Percentiles rank a stretch among this genome's conserved stretches.
Conservation (phyloP, 1,140 invertebrate species). For the Drosophila mauritiana region DNA sequence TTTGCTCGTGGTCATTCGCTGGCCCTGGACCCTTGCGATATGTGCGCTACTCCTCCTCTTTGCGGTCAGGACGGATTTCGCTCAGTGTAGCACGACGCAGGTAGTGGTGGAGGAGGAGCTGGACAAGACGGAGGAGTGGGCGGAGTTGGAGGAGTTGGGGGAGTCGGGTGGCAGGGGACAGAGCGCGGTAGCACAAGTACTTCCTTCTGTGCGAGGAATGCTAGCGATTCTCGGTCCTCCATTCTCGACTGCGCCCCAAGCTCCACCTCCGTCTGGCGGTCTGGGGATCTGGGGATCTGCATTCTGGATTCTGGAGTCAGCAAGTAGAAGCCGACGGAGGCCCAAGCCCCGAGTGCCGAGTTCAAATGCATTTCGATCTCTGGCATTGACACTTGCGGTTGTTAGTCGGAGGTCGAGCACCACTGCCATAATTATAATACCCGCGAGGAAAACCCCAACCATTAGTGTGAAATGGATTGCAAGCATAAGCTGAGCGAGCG, state of each 20-base stretch:
- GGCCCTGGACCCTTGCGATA: constrained; percentile 71
- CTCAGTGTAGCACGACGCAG: constrained; percentile 45
- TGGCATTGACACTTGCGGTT: constrained; percentile 41
- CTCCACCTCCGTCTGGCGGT: constrained; percentile 71
- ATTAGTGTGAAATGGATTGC: not conserved
- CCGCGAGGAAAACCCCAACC: not conserved
- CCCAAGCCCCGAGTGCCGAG: constrained; percentile 3
- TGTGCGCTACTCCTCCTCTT: constrained; percentile 84
- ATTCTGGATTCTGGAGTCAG: too few species aligned
- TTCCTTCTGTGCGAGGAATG: constrained; percentile 56
- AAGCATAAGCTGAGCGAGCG: not conserved
- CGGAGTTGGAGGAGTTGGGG: not conserved
- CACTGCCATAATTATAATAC: constrained; percentile 23
- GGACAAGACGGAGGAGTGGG: constrained; percentile 12
- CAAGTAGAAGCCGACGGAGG: constrained; percentile 18
- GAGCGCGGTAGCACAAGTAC: constrained; percentile 64
- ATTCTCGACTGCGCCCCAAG: constrained; percentile 60
- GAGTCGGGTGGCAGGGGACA: constrained; percentile 20
- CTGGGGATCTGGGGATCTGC: constrained; percentile 5
- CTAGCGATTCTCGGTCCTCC: constrained; percentile 45
- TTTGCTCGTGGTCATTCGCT: constrained; percentile 77
- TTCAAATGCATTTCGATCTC: constrained; percentile 20
- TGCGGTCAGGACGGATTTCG: constrained; percentile 70
- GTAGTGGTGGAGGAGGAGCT: constrained; percentile 20
- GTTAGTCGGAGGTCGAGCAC: constrained; percentile 8